Evolutionary conservation across 1,140 invertebrate genomes (phyloP), one percentile per base, ranked within the genome.

Genomic region (Hyles euphorbiae): DNA sequence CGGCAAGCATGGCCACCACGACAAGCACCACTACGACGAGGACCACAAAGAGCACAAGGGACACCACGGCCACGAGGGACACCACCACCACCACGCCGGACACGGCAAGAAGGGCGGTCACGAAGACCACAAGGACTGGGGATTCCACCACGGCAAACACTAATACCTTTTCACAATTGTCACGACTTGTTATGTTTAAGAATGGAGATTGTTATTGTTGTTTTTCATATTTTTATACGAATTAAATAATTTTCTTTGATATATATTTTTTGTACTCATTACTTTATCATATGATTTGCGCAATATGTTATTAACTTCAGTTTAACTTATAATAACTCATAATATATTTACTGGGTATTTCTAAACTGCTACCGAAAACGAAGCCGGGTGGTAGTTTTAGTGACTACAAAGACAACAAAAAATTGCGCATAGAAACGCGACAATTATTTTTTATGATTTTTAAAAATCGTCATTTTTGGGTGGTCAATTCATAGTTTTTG

Each of bases 71-170:
- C 91, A 94, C 62, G 90, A 93, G 11, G 91, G 91, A 44, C 92
- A 93, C 56, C 92, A 93, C 73, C 90, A 91, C 49, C 91, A 93
- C 74, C 91, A 92, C 45, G 86, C 90, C 50, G 91, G 93, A 67
- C 90, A 92, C 54, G 93, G 90, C 67, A 93, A 94, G 78, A 94
- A 94, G 75, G 92, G 92, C 11, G 91, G 87, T 4, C 91, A 93
- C 63, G 88, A 92, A 12, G 91, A 91, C 58, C 92, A 93, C 74
- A 93, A 93, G 77, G 88, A 93, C 69, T 93, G 92, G 91, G 91
- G 90, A 54, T 90, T 81, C 82, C 72, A 90, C 51, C 74, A 81
- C 45, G 81, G 81, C 63, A 86, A 86, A 58, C 83, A 86, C 64
- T 86, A 66, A 81, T 46, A 51, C 33, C 36, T 45, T 63, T 34